These are phyloP conservation scores for Limnephilus lunatus DNA, from an alignment of 2,888 invertebrate genomes.

Conservation along the genomic window DNA sequence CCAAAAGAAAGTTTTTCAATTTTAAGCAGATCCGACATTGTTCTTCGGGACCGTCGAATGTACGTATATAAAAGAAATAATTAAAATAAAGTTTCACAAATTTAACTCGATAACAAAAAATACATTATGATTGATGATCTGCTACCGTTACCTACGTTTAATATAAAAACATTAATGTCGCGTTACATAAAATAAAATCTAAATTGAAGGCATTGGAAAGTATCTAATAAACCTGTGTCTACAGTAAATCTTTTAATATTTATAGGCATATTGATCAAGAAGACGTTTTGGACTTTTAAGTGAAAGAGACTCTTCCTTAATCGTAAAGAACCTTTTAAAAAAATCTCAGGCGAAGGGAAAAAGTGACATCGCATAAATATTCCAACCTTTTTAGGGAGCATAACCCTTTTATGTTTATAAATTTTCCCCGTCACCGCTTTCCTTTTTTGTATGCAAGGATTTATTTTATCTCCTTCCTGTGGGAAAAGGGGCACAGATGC, in stretches of 20 bases:
- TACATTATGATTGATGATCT: background rate
- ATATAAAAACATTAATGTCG: background rate
- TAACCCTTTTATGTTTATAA: slow-evolving; percentile 42
- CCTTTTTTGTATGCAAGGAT: slow-evolving; percentile 33
- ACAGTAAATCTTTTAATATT: background rate
- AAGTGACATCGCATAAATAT: slow-evolving; percentile 40
- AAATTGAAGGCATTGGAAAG: background rate
- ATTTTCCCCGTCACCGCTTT: slow-evolving; percentile 34
- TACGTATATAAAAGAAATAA: too few relatives aligned
- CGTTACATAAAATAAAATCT: background rate
- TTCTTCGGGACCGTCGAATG: too few relatives aligned
- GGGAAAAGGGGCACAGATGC: background rate
- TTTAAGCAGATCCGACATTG: too few relatives aligned
- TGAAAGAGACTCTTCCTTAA: background rate
- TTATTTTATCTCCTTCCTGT: slow-evolving; percentile 23
- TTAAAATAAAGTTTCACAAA: too few relatives aligned
- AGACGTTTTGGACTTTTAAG: background rate
- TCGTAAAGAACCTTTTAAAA: slow-evolving; percentile 5
- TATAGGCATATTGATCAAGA: background rate
- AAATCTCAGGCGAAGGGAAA: background rate
- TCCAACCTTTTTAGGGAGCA: slow-evolving; percentile 19
- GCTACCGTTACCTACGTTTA: background rate
- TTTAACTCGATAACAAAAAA: background rate
- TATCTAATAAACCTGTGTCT: background rate
- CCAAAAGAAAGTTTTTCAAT: too few relatives aligned